phyloP scores from a whole-genome alignment of 2,113 vertebrate species.

The Trogon melanurus region DNA sequence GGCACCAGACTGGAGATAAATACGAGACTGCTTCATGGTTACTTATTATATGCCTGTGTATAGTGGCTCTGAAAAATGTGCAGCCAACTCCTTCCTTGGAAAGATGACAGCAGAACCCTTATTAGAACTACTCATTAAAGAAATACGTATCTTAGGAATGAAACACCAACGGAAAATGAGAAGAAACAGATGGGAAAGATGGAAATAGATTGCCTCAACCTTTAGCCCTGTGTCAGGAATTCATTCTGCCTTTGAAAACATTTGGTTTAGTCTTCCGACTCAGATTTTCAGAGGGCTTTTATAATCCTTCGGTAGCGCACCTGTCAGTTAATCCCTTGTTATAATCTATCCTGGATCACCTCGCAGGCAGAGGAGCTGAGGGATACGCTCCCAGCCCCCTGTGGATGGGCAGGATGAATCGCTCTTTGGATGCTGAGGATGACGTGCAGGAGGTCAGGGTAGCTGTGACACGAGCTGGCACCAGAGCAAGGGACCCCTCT shows the following conservation, averaged over 20 bases:
- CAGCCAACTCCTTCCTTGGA: neutral
- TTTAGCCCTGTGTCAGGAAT: constrained; percentile 6
- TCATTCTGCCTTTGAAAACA: constrained; percentile 23
- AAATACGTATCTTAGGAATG: neutral
- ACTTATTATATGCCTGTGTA: neutral
- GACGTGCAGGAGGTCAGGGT: neutral
- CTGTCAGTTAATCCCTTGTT: neutral
- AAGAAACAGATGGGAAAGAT: constrained; percentile 3
- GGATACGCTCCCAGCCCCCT: neutral
- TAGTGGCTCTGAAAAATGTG: neutral
- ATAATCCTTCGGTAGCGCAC: neutral
- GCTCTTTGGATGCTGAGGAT: neutral
- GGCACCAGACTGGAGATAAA: neutral
- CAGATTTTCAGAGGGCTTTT: neutral
- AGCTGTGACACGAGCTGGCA: neutral
- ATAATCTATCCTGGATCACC: neutral
- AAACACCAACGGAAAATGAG: neutral
- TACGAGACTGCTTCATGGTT: neutral
- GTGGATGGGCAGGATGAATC: neutral
- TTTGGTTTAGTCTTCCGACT: constrained; percentile 1
- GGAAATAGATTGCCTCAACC: constrained; percentile 17
- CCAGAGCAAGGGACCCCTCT: neutral
- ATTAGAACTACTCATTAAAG: neutral
- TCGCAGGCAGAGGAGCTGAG: neutral
- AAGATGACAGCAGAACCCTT: neutral